Conservation (phyloP, 37 sponge, comb jelly and placozoan genomes). For the Chondrilla cf. caribensis region DNA sequence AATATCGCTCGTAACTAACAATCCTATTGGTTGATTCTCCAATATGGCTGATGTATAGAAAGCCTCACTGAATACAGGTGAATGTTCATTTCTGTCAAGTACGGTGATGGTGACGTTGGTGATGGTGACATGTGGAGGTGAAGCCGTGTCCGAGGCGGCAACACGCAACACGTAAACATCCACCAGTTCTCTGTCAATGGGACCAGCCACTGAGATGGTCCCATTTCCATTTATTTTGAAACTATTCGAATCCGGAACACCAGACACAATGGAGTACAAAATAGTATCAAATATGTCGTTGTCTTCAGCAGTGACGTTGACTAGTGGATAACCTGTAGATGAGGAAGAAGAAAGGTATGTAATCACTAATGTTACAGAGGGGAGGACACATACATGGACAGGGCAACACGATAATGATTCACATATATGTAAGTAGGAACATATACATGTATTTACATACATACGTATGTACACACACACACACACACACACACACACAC, state of each 20-base stretch:
- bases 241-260: background rate
- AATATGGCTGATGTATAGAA: constrained; percentile 27
- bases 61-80: constrained; percentile 13
- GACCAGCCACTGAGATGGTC: background rate
- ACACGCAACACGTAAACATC: background rate
- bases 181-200: constrained; percentile 14
- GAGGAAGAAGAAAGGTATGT: background rate
- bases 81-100: constrained; percentile 32
- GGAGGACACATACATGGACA: background rate
- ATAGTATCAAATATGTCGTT: constrained; percentile 48
- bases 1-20: constrained; percentile 24
- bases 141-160: constrained; percentile 17
- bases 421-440: too few species aligned
- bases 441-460: too few species aligned
- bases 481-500: background rate
- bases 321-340: constrained; percentile 9
- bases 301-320: constrained; percentile 61
- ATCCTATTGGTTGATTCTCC: constrained; percentile 54
- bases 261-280: constrained; percentile 23
- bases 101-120: constrained; percentile 17
- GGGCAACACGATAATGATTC: background rate
- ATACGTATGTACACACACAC: background rate
- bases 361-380: constrained; percentile 44
- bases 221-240: constrained; percentile 14
- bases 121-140: background rate